phyloP scores from a whole-genome alignment of 1,140 invertebrate genomes.

The Bombus affinis region DNA sequence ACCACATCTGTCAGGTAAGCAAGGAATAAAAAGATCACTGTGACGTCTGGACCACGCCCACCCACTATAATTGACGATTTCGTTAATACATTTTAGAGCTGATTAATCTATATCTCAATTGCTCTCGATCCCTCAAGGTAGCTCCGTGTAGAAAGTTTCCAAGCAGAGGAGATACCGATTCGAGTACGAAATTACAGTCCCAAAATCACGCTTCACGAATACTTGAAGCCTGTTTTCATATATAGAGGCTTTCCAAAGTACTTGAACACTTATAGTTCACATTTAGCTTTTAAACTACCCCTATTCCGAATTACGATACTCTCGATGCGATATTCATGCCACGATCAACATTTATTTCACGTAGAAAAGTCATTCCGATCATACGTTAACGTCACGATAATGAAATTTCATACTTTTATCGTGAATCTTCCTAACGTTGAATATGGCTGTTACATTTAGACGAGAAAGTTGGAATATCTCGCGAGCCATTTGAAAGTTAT shows the following conservation, averaged over 20 bases:
- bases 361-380: too few species aligned
- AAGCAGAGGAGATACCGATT: not conserved
- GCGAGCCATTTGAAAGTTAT: too few species aligned
- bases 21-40: not conserved
- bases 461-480: too few species aligned
- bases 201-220: not conserved
- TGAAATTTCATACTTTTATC: too few species aligned
- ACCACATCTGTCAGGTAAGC: too few species aligned
- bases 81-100: not conserved
- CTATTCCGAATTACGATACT: too few species aligned
- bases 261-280: not conserved
- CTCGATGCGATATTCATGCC: too few species aligned
- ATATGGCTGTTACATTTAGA: too few species aligned
- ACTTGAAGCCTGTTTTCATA: not conserved
- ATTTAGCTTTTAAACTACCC: too few species aligned
- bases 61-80: constrained; percentile 9
- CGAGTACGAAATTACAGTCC: not conserved
- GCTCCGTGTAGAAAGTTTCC: not conserved
- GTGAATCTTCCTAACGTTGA: too few species aligned
- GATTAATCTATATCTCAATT: constrained; percentile 6
- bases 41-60: not conserved
- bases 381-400: too few species aligned
- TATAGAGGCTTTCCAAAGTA: not conserved
- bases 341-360: too few species aligned
- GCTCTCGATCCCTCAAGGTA: not conserved